Conservation (phyloP, 2,113 vertebrate genomes). For the Pipa parva region DNA sequence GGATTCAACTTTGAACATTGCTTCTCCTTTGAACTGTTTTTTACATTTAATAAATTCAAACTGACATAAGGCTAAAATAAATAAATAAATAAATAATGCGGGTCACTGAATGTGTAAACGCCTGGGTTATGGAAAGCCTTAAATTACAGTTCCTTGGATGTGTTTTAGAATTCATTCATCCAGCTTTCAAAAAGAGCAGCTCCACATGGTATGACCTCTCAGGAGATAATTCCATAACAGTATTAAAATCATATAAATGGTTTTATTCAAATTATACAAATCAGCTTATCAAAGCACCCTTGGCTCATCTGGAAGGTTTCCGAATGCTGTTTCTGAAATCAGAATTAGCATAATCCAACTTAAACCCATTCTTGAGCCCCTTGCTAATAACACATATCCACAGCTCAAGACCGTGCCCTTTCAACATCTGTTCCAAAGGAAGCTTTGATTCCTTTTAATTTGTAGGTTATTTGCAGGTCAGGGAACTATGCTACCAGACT, state of each 20-base stretch:
- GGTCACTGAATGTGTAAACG: conserved; percentile 25
- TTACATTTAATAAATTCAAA: conserved; percentile 25
- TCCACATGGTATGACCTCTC: conserved; percentile 52
- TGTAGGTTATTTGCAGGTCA: conserved; percentile 53
- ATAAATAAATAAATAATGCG: conserved; percentile 31
- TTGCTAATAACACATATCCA: conserved; percentile 55
- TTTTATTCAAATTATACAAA: conserved; percentile 57
- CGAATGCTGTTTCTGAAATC: conserved; percentile 51
- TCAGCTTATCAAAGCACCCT: conserved; percentile 57
- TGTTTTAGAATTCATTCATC: conserved; percentile 38
- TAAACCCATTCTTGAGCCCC: conserved; percentile 53
- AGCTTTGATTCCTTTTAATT: conserved; percentile 50
- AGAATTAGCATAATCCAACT: conserved; percentile 63
- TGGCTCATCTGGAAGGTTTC: conserved; percentile 59
- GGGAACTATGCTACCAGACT: conserved; percentile 47
- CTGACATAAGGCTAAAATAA: conserved; percentile 24
- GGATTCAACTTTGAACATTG: background rate
- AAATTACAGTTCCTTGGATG: conserved; percentile 35
- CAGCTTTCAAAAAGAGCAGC: conserved; percentile 32
- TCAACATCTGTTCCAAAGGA: conserved; percentile 57
- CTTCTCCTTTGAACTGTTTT: conserved; percentile 5
- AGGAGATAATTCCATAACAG: conserved; percentile 53
- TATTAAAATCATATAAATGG: conserved; percentile 49
- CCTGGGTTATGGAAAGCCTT: conserved; percentile 41
- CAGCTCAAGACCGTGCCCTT: conserved; percentile 51